Evolutionary conservation across 2,888 invertebrate genomes (phyloP).

Genomic region (Pseudolycoriella hygida): DNA sequence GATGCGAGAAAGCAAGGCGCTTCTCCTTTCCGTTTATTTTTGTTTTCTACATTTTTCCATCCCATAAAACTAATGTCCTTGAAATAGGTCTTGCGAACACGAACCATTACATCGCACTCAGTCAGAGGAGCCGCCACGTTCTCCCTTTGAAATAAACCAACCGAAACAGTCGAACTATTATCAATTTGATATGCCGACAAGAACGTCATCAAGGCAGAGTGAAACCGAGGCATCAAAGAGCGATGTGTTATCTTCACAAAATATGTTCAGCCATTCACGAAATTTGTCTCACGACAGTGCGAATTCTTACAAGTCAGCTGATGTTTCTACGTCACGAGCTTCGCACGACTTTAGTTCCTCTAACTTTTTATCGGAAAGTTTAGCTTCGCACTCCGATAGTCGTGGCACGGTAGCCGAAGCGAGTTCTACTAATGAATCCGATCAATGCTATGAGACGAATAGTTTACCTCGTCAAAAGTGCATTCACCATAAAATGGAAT

Average conservation of each 20-base stretch:
- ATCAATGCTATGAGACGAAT: slow-evolving; percentile 26
- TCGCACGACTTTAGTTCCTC: slow-evolving; percentile 8
- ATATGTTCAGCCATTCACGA: slow-evolving; percentile 13
- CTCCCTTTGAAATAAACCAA: slow-evolving; percentile 24
- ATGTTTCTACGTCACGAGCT: slow-evolving; percentile 11
- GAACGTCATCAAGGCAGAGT: slow-evolving; percentile 12
- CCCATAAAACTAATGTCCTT: neutral
- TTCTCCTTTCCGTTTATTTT: neutral
- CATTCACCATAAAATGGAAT: slow-evolving; percentile 24
- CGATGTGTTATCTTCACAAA: slow-evolving; percentile 13
- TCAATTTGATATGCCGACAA: slow-evolving; percentile 20
- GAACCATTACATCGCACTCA: slow-evolving; percentile 67
- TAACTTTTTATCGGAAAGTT: slow-evolving; percentile 7
- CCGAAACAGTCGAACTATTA: slow-evolving; percentile 14
- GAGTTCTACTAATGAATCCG: neutral
- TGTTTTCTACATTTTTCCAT: neutral
- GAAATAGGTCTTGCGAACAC: slow-evolving; percentile 32
- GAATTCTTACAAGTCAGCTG: slow-evolving; percentile 14
- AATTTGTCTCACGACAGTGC: slow-evolving; percentile 16
- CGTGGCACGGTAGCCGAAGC: neutral
- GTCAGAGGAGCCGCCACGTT: slow-evolving; percentile 66
- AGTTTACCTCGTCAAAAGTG: slow-evolving; percentile 26
- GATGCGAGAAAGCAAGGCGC: too few species aligned
- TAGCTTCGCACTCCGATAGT: slow-evolving; percentile 6
- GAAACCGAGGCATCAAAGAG: slow-evolving; percentile 10